Percentiles rank a stretch among this genome's conserved stretches.
Evolutionary conservation across 92 coral and sea anemone genomes (phyloP).

Genomic region (Porites cylindrica): DNA sequence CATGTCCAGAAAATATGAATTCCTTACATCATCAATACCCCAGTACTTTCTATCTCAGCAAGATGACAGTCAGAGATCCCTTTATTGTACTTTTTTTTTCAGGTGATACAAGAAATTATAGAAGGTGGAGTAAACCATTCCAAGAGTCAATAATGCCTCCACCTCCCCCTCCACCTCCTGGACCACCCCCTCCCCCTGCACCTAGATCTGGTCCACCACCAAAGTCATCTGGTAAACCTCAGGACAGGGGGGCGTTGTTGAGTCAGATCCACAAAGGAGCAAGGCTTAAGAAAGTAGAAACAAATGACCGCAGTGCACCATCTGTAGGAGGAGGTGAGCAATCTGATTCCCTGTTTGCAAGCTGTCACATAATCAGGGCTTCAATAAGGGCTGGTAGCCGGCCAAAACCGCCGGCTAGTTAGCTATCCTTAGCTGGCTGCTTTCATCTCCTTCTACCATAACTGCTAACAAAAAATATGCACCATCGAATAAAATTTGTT

Average conservation of each 20-base stretch:
- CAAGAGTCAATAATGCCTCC: slow-evolving; percentile 65
- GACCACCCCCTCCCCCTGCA: slow-evolving; percentile 91
- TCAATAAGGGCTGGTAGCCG: no score
- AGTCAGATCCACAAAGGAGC: slow-evolving; percentile 93
- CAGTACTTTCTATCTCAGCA: no score
- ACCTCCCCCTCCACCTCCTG: slow-evolving; percentile 95
- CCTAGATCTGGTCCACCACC: slow-evolving; percentile 68
- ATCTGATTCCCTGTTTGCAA: background rate
- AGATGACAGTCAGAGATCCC: no score
- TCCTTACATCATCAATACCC: no score
- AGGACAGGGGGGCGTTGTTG: slow-evolving; percentile 84
- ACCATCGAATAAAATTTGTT: no score
- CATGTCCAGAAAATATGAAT: no score
- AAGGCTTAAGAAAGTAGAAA: slow-evolving; percentile 85
- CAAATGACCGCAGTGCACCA: slow-evolving; percentile 97
- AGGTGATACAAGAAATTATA: slow-evolving; percentile 12
- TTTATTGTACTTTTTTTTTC: slow-evolving; percentile 9
- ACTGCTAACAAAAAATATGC: no score
- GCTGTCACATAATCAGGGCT: no score
- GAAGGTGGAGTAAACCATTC: slow-evolving; percentile 27
- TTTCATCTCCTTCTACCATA: no score
- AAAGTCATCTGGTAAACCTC: slow-evolving; percentile 74
- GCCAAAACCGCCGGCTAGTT: no score
- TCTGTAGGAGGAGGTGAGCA: slow-evolving; percentile 78
- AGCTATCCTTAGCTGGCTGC: no score